Percentiles rank a stretch among this genome's conserved stretches.
Conservation (phyloP, 2,113 vertebrate species). For the Sarotherodon lohbergeri region DNA sequence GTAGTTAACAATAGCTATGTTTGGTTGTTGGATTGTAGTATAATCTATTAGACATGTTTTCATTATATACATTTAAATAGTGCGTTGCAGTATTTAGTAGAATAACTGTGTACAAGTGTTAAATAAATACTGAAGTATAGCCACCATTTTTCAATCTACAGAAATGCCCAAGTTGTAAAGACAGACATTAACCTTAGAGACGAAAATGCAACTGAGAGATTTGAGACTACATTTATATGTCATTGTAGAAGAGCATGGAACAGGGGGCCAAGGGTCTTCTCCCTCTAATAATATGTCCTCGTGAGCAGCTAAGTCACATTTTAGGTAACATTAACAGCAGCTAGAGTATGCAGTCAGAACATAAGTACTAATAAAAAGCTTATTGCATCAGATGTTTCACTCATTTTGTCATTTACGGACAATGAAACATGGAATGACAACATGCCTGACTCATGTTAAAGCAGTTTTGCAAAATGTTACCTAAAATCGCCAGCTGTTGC, state of each 20-base stretch:
- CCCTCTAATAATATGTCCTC: background rate
- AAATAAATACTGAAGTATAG: background rate
- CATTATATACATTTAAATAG: background rate
- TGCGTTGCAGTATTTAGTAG: background rate
- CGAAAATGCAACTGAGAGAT: background rate
- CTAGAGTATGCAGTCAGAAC: background rate
- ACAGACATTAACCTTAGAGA: background rate
- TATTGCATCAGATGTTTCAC: background rate
- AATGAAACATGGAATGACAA: rapidly evolving
- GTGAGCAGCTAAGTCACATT: background rate
- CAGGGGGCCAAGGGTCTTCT: background rate
- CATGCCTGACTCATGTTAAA: background rate
- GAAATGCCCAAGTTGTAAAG: background rate
- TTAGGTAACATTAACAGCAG: background rate
- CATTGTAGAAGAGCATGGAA: background rate
- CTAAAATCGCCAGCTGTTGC: constrained; percentile 12
- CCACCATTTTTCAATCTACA: background rate
- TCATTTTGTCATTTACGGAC: background rate
- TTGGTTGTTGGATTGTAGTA: background rate
- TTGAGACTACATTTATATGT: background rate
- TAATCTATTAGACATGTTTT: background rate
- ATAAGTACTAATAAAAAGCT: background rate
- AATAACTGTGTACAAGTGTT: background rate
- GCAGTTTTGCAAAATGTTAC: background rate
- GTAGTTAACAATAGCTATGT: background rate